phyloP scores from a whole-genome alignment of 2,888 invertebrate species.

The Morpho achilles region DNA sequence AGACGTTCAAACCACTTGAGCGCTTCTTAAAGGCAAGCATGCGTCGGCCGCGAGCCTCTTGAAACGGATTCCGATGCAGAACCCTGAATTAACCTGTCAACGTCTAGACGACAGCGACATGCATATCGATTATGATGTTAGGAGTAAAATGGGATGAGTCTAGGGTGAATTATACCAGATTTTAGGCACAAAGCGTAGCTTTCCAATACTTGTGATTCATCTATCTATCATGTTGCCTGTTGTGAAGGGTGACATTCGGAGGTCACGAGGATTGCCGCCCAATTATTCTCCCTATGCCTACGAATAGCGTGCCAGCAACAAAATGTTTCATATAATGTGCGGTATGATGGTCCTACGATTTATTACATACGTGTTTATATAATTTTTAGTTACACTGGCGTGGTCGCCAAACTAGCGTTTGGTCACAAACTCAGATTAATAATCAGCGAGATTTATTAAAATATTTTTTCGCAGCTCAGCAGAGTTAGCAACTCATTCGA shows the following conservation, averaged over 20 bases:
- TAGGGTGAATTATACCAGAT: constrained; percentile 43
- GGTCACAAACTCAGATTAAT: constrained; percentile 25
- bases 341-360: constrained; percentile 46
- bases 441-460: constrained; percentile 25
- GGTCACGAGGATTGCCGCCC: constrained; percentile 14
- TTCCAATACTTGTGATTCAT: constrained; percentile 53
- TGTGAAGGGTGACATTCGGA: constrained; percentile 22
- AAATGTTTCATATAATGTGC: constrained; percentile 26
- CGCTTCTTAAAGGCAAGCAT: constrained; percentile 28
- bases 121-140: constrained; percentile 73
- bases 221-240: constrained; percentile 3
- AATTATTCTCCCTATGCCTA: constrained; percentile 17
- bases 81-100: constrained; percentile 43
- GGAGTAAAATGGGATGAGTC: constrained; percentile 61
- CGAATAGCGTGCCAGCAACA: constrained; percentile 17
- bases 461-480: too few species aligned
- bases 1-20: constrained; percentile 42
- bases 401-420: constrained; percentile 11
- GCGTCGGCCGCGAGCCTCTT: constrained; percentile 36
- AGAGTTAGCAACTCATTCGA: too few species aligned
- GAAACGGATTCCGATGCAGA: constrained; percentile 47
- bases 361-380: constrained; percentile 33
- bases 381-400: constrained; percentile 28
- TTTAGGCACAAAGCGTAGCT: constrained; percentile 50
- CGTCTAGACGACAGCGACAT: constrained; percentile 62